Evolutionary conservation across 2,113 vertebrate species (phyloP), one percentile per base, ranked within the genome.

Genomic region (Dipodomys ordii): DNA sequence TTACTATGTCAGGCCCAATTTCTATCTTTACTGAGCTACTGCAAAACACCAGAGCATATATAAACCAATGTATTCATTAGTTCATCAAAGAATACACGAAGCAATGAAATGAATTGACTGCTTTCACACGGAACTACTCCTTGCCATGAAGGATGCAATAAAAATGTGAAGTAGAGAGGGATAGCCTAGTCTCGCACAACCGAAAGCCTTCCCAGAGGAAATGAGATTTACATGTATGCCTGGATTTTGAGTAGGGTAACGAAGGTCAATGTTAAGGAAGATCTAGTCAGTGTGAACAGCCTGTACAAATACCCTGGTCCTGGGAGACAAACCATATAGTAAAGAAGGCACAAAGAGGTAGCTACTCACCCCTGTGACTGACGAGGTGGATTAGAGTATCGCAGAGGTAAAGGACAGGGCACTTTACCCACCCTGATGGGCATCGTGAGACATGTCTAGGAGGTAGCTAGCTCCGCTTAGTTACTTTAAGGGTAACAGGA

Each of bases 171-270:
- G 46, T 22, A 88, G 46, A 88, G 67, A 85, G 10, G 5, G 11
- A 65, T 60, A 87, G 28, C 6, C 60, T 78, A 30, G 5, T 27
- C 32, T 53, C 30, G 18, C 18, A 22, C 4, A 92, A 60, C 8
- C 89, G 28, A 88, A 91, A 82, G 19, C 16, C 49, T 94, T 84
- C 65, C 57, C 69, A 92, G 46, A 73, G 32, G 68, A 88, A 87
- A 22, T 79, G 83, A 92, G 82, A 73, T 80, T 93, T 72, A 88
- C 88, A 65, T 46, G 32, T 53, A 83, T 39, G 4, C n/a, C 28
- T 87, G 92, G 68, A 79, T 80, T 94, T 89, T 85, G 81, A 85
- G 7, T 57, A 27, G 76, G 20, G 25, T 82, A 9, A 79, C 15
- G 15, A 84, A 67, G 46, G 62, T 22, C 82, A 86, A 64, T 60